A percentile compares a stretch with the other conserved stretches of the same genome.
These are phyloP conservation scores for Chamaetylas fuelleborni DNA, from an alignment of 2,113 vertebrate genomes.

Conservation along the genomic window DNA sequence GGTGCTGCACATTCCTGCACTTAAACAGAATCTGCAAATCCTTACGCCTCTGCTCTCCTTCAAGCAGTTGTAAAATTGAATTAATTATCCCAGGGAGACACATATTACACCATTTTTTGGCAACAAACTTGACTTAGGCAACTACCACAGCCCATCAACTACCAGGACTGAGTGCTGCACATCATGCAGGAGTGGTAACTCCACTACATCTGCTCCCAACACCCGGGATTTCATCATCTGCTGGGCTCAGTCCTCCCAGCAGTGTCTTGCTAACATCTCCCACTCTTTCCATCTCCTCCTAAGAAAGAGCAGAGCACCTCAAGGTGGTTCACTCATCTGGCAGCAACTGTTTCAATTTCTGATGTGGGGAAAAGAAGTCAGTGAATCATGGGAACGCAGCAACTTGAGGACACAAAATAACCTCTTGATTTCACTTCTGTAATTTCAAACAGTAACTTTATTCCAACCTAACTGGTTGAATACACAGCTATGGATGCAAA, in stretches of 20 bases:
- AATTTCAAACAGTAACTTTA: background rate
- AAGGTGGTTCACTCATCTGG: background rate
- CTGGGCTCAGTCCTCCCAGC: background rate
- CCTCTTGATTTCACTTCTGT: background rate
- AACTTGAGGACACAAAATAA: background rate
- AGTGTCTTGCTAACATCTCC: accelerated
- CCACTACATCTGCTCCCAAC: background rate
- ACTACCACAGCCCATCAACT: background rate
- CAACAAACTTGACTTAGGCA: background rate
- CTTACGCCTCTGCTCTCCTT: background rate
- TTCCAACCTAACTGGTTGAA: background rate
- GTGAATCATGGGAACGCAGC: background rate
- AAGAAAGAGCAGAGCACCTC: background rate
- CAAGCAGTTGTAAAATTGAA: background rate
- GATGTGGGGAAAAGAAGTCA: background rate
- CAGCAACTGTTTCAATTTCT: background rate
- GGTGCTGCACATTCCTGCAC: background rate
- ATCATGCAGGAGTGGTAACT: background rate
- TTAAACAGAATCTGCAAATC: background rate
- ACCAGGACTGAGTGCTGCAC: background rate
- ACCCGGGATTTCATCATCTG: background rate
- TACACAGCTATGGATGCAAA: accelerated
- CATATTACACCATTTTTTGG: background rate
- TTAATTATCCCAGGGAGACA: background rate
- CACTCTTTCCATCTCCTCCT: background rate